phyloP scores from a whole-genome alignment of 2,888 invertebrate genomes.

The Salticus scenicus region DNA sequence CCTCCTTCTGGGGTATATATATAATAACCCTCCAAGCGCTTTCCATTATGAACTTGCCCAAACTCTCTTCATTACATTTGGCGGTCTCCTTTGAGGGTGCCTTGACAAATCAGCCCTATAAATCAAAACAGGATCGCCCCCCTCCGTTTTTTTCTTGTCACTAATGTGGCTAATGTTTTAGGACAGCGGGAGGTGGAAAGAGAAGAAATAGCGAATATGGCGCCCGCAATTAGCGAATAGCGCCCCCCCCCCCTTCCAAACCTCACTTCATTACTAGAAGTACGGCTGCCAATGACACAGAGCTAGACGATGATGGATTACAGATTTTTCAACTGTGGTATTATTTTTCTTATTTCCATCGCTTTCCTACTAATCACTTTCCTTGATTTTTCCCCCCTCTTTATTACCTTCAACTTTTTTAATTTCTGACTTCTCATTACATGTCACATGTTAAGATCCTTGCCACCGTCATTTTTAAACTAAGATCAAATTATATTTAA shows the following conservation, averaged over 20 bases:
- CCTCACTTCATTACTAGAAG: constrained; percentile 16
- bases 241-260: constrained; percentile 30
- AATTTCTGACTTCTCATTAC: constrained; percentile 53
- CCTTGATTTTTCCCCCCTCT: constrained; percentile 17
- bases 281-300: constrained; percentile 68
- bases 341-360: constrained; percentile 34
- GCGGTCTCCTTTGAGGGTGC: constrained; percentile 51
- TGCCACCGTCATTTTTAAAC: constrained; percentile 17
- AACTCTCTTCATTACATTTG: constrained; percentile 62
- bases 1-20: constrained; percentile 10
- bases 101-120: constrained; percentile 68
- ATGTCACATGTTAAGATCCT: constrained; percentile 35
- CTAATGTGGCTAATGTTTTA: constrained; percentile 65
- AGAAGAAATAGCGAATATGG: constrained; percentile 33
- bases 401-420: constrained; percentile 20
- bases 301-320: constrained; percentile 58
- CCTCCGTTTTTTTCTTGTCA: constrained; percentile 21
- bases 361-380: constrained; percentile 56
- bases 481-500: constrained; percentile 64
- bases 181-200: constrained; percentile 11
- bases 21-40: constrained; percentile 34
- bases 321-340: constrained; percentile 47
- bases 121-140: constrained; percentile 49
- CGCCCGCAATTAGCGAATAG: constrained; percentile 64
- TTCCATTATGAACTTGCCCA: constrained; percentile 36